Evolutionary conservation across 2,113 vertebrate genomes (phyloP).

Genomic region (Hippocampus comes): DNA sequence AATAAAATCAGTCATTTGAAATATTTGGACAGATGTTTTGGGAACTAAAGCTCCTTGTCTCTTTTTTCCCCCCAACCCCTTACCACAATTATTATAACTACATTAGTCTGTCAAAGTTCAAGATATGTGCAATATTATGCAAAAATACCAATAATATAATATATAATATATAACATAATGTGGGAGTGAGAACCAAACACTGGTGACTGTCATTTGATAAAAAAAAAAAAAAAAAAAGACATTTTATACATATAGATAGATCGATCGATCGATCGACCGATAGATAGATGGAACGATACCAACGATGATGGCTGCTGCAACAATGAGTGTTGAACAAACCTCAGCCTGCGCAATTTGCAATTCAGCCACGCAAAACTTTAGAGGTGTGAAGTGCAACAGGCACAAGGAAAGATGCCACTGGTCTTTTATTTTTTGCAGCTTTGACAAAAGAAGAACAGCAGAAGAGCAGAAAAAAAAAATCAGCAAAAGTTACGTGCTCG

Average conservation of each 20-base stretch:
- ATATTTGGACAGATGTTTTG: conserved; percentile 8
- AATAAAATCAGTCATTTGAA: not conserved
- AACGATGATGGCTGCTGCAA: conserved; percentile 17
- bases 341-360: not conserved
- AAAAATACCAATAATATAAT: conserved; percentile 28
- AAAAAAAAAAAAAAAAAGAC: too few relatives aligned
- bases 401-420: not conserved
- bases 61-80: conserved; percentile 10
- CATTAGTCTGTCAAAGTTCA: conserved; percentile 15
- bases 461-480: not conserved
- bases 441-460: not conserved
- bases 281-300: too few relatives aligned
- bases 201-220: too few relatives aligned
- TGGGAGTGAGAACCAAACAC: too few relatives aligned
- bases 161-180: not conserved
- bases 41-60: conserved; percentile 23
- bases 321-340: conserved; percentile 17
- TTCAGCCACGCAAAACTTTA: not conserved
- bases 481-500: not conserved
- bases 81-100: conserved; percentile 32
- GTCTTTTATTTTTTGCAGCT: not conserved
- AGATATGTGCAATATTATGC: conserved; percentile 37
- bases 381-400: not conserved
- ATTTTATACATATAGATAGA: too few relatives aligned
- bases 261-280: too few relatives aligned